Base-by-base conservation (phyloP, 2,888 invertebrate species). In the Caenorhabditis auriculariae region DNA sequence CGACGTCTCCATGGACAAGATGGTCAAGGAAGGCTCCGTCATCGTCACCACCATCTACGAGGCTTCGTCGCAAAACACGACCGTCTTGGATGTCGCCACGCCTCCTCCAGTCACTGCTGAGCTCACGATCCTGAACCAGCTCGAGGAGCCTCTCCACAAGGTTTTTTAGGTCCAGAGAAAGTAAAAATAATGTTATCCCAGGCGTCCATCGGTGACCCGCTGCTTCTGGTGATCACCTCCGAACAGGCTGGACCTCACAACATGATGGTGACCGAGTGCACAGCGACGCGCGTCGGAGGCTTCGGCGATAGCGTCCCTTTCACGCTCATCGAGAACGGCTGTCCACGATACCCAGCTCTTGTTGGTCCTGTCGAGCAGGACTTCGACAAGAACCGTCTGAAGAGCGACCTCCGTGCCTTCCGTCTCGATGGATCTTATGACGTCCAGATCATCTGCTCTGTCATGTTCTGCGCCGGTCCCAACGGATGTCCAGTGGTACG, bases 401-500 rank as follows among this genome's bases (percentile, higher is more conserved):
- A 76, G 54, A 70, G 77, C 7, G 77, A 80, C 52, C 75, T 81
- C 60, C 72, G 81, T 42, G 81, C 81, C 2, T 81, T 81, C 78
- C 76, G 81, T 23, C 66, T 81, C 28, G 81, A 81, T 47, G 81
- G 81, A 41, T 79, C 78, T 12, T 81, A 81, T 56, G 81, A 81
- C 55, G 74, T 81, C 9, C 81, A 82, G 60, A 81, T 81, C 60
- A 69, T 76, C 32, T 81, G 81, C 65, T 73, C 74, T 5, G 66
- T 81, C 17, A 81, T 81, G 81, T 82, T 81, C 76, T 81, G 81
- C 60, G 81, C 81, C 9, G 81, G 81, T 57, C 79, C 80, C 42
- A 76, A 76, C 42, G 81, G 81, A 54, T 81, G 81, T 48, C 81
- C 81, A 28, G 80, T 81, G 54, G 75, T 75, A 26, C 53, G 74